Conservation (phyloP, 2,113 vertebrate species). For the Sebastes fasciatus region DNA sequence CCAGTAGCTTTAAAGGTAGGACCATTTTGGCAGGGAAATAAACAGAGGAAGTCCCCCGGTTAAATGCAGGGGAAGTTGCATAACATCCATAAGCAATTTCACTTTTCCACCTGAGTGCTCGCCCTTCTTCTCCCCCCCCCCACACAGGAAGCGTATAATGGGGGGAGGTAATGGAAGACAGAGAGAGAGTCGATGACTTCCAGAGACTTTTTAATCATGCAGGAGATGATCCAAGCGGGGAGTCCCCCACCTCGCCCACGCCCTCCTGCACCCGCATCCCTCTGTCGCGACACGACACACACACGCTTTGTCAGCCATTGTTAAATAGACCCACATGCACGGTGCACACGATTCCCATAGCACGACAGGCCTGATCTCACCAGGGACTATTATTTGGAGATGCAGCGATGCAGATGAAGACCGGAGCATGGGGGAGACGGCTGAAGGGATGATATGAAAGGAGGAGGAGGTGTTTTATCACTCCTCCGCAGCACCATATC, state of each 20-base stretch:
- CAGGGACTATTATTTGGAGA: conserved; percentile 17
- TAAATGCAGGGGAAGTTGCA: conserved; percentile 33
- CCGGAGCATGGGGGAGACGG: not conserved
- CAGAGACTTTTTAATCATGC: conserved; percentile 51
- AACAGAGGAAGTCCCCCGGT: conserved; percentile 9
- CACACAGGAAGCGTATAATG: conserved; percentile 27
- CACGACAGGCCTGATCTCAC: conserved; percentile 25
- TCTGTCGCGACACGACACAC: not conserved
- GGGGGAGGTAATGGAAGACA: conserved; percentile 36
- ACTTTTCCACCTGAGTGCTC: conserved; percentile 43
- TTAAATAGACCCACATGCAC: not conserved
- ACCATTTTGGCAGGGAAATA: not conserved
- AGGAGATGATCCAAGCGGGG: conserved; percentile 53
- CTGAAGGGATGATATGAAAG: conserved; percentile 1
- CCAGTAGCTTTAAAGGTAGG: not conserved
- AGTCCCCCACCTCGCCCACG: conserved; percentile 23
- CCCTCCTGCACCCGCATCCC: not conserved
- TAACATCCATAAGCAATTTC: conserved; percentile 44
- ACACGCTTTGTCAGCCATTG: not conserved
- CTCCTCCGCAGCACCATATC: conserved; percentile 36
- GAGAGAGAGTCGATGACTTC: conserved; percentile 21
- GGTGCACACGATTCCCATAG: not conserved
- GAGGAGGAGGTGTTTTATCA: conserved; percentile 51
- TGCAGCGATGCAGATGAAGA: conserved; percentile 23
- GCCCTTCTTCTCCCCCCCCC: conserved; percentile 10